These are phyloP conservation scores for Karalla daura DNA, from an alignment of 2,797 vertebrate genomes.

Conservation along the genomic window DNA sequence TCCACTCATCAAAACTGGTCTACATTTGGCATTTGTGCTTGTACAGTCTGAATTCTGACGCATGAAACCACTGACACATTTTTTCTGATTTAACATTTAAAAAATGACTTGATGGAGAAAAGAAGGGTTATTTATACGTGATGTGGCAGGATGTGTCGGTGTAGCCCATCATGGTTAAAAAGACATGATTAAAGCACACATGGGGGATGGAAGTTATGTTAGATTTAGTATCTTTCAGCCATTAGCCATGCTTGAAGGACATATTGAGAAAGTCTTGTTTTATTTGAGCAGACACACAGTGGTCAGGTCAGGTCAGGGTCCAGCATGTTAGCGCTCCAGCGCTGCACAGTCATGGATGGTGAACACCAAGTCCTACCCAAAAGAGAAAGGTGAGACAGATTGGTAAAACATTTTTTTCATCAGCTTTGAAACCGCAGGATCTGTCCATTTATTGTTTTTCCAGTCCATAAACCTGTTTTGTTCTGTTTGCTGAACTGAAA, in stretches of 20 bases:
- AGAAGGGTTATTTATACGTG: no score
- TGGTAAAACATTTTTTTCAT: not conserved
- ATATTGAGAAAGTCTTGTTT: not conserved
- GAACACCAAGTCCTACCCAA: constrained; percentile 73
- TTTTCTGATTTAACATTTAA: not conserved
- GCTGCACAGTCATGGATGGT: constrained; percentile 67
- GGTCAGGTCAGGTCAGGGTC: no score
- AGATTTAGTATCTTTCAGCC: not conserved
- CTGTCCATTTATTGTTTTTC: not conserved
- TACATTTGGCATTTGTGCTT: no score
- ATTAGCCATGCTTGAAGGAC: not conserved
- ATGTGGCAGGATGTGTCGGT: not conserved
- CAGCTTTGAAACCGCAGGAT: not conserved
- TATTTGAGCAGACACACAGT: no score
- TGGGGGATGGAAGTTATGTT: not conserved
- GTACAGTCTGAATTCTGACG: not conserved
- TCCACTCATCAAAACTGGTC: no score
- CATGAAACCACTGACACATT: not conserved
- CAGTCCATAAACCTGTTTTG: not conserved
- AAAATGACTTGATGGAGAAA: not conserved
- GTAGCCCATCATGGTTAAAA: not conserved
- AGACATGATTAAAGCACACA: not conserved
- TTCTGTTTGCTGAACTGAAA: not conserved
- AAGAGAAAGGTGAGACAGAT: not conserved
- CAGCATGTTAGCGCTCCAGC: constrained; percentile 42